These are phyloP conservation scores for Tinea trinotella DNA, from an alignment of 2,888 invertebrate genomes.

Conservation along the genomic window DNA sequence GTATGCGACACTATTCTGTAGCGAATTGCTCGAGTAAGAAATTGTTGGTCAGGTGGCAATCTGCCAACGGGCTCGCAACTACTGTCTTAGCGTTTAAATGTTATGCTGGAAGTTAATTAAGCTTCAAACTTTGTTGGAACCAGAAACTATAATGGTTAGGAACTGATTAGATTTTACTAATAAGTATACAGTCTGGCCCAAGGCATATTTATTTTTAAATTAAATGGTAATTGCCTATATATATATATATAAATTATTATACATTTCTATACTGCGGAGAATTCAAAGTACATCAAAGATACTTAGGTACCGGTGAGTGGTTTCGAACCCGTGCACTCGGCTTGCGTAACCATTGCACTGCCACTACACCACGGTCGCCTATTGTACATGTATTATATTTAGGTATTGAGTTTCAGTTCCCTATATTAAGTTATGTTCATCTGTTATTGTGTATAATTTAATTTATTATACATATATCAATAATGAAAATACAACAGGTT, in stretches of 20 bases:
- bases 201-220: too few relatives aligned
- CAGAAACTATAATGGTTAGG: background rate
- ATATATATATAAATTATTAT: too few relatives aligned
- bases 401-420: too few relatives aligned
- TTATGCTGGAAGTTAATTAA: background rate
- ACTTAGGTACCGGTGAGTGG: too few relatives aligned
- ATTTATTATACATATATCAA: background rate
- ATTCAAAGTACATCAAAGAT: too few relatives aligned
- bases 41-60: conserved; percentile 11
- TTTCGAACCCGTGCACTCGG: too few relatives aligned
- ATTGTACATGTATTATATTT: too few relatives aligned
- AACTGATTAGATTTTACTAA: background rate
- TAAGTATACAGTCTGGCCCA: background rate
- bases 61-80: background rate
- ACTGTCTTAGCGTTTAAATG: background rate
- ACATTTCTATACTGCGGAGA: too few relatives aligned
- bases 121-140: background rate
- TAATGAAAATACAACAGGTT: conserved; percentile 18
- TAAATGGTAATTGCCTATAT: too few relatives aligned
- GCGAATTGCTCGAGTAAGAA: conserved; percentile 1
- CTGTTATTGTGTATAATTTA: background rate
- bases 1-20: conserved; percentile 10
- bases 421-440: too few relatives aligned
- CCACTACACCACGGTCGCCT: too few relatives aligned
- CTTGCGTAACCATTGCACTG: too few relatives aligned